Evolutionary conservation across 2,113 vertebrate genomes (phyloP).

Genomic region (Calidris pygmaea): DNA sequence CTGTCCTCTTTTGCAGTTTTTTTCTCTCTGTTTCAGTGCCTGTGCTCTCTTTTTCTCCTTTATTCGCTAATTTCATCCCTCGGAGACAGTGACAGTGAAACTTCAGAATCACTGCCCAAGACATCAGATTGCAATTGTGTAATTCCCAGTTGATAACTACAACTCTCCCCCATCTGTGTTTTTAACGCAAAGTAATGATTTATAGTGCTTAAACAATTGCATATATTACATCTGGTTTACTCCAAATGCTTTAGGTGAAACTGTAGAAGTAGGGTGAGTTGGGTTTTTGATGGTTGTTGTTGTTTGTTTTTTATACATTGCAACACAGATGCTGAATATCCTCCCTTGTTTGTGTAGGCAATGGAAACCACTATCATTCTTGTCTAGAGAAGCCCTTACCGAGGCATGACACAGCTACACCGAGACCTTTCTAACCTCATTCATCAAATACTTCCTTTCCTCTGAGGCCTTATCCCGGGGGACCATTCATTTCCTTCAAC

Average conservation of each 20-base stretch:
- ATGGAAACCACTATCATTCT: slow-evolving; percentile 42
- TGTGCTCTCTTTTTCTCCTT: slow-evolving; percentile 51
- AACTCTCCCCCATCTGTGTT: slow-evolving; percentile 20
- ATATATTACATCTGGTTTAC: not conserved
- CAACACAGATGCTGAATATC: slow-evolving; percentile 10
- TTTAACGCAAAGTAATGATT: not conserved
- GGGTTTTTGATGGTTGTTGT: not conserved
- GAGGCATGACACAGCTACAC: slow-evolving; percentile 49
- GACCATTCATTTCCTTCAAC: slow-evolving; percentile 50
- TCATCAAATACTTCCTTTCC: slow-evolving; percentile 59
- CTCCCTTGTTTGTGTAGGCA: slow-evolving; percentile 44
- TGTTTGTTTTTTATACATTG: slow-evolving; percentile 22
- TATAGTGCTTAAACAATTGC: not conserved
- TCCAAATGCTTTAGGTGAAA: not conserved
- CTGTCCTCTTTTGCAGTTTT: slow-evolving; percentile 64
- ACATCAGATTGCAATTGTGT: slow-evolving; percentile 32
- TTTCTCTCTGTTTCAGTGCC: slow-evolving; percentile 41
- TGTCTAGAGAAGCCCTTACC: slow-evolving; percentile 46
- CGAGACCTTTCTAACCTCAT: slow-evolving; percentile 49
- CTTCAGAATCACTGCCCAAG: slow-evolving; percentile 42
- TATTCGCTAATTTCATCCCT: slow-evolving; percentile 48
- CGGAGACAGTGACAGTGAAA: slow-evolving; percentile 62
- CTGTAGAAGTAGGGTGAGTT: not conserved
- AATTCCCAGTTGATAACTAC: slow-evolving; percentile 61
- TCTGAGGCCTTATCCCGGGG: slow-evolving; percentile 29